Percentiles rank a stretch among this genome's conserved stretches.
These are phyloP conservation scores for Tauraco erythrolophus DNA, from an alignment of 2,113 vertebrate species.

Conservation along the genomic window DNA sequence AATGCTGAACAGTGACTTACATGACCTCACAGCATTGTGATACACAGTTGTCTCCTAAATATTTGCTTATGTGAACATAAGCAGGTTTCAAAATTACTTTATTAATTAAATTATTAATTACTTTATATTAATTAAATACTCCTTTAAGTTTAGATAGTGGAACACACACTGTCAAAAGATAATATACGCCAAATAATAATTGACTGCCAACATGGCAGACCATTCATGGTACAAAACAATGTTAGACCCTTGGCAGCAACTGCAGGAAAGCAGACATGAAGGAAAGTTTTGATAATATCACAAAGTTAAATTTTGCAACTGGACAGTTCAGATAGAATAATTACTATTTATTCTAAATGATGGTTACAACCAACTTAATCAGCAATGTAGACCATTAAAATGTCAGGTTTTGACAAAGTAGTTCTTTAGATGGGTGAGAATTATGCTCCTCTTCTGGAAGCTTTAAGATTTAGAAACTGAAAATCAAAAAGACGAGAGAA, in stretches of 20 bases:
- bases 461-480: not conserved
- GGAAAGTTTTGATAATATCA: not conserved
- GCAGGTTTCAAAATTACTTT: not conserved
- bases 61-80: not conserved
- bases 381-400: not conserved
- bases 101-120: not conserved
- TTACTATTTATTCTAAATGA: not conserved
- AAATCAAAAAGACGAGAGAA: not conserved
- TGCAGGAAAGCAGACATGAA: not conserved
- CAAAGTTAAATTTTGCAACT: not conserved
- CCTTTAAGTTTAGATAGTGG: not conserved
- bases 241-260: not conserved
- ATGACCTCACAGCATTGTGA: not conserved
- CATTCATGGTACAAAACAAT: not conserved
- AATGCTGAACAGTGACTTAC: accelerated
- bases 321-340: not conserved
- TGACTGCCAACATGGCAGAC: not conserved
- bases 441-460: not conserved
- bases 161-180: not conserved
- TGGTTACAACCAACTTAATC: not conserved
- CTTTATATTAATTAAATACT: not conserved
- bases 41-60: not conserved
- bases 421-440: not conserved
- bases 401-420: not conserved
- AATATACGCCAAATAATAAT: not conserved